These are phyloP conservation scores for Drosophila melanosoma DNA, from an alignment of 2,888 invertebrate species.

Conservation along the genomic window DNA sequence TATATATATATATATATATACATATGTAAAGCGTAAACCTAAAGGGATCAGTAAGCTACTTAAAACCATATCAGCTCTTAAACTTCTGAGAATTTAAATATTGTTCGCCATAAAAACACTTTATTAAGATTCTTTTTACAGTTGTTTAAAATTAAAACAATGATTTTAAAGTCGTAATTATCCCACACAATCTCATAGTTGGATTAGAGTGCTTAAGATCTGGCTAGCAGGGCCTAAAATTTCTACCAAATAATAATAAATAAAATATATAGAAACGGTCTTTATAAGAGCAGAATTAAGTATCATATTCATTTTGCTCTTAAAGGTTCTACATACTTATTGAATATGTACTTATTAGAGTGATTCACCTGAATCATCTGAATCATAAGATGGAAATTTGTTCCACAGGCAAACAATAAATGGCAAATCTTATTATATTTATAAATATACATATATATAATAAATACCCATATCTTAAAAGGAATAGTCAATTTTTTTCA, in stretches of 20 bases:
- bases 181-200: not conserved
- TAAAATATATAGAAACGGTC: not conserved
- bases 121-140: not conserved
- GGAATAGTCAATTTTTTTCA: slow-evolving; percentile 22
- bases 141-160: not conserved
- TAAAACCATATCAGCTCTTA: not conserved
- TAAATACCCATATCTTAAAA: not conserved
- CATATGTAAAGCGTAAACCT: not conserved
- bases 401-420: slow-evolving; percentile 47
- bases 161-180: not conserved
- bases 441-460: not conserved
- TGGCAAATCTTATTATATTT: slow-evolving; percentile 1
- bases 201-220: not conserved
- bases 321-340: not conserved
- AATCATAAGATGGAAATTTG: slow-evolving; percentile 29
- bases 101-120: not conserved
- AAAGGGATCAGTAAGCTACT: too few relatives aligned
- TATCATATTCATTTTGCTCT: not conserved
- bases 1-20: too few relatives aligned
- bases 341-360: slow-evolving; percentile 2
- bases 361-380: slow-evolving; percentile 53
- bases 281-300: slow-evolving; percentile 2
- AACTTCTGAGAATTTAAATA: not conserved
- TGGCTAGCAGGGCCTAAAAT: not conserved
- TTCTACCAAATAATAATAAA: not conserved